Base-by-base conservation (phyloP, 2,888 invertebrate genomes). In the Hirtodrosophila confusa region DNA sequence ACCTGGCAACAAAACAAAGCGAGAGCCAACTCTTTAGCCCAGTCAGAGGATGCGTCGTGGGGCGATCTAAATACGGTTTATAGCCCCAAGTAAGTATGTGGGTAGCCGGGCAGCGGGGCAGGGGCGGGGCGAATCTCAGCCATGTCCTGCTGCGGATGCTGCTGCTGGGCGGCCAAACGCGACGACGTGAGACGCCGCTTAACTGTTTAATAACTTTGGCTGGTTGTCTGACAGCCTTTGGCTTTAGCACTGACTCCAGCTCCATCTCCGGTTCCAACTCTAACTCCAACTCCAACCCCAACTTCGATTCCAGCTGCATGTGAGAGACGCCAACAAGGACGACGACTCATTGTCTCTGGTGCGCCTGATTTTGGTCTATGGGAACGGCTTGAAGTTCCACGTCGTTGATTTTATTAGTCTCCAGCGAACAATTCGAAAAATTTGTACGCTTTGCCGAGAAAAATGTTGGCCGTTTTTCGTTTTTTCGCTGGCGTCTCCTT, bases 351-450 rank as follows among this genome's bases (percentile, higher is more conserved):
- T 85, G 82, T 80, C 86, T 86, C 80, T 77, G 51, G 56, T 50
- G 33, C 57, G 63, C 45, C 47, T 49, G 56, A 44, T 48, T 27
- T 39, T 62, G 68, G 83, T 86, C 84, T 80, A 86, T 85, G 82
- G 87, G 82, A 83, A 83, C 87, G 89, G 88, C 88, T 90, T 88
- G 78, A 83, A 90, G 91, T 91, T 90, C 89, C 91, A 90, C 90
- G 85, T 90, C 91, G 90, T 91, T 90, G 90, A 90, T 90, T 90
- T 90, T 90, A 90, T 90, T 90, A 91, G 91, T 90, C 90, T 90
- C 90, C 76, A 88, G 90, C 90, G 91, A 90, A 90, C 90, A 91
- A 91, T 90, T 91, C 88, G 70, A 88, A 87, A 90, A 89, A 89
- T 89, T 90, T 88, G 84, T 89, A 75, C 73, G 79, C 86, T 86